Conservation (phyloP, 2,888 invertebrate species). For the Cheiracanthium punctorium region DNA sequence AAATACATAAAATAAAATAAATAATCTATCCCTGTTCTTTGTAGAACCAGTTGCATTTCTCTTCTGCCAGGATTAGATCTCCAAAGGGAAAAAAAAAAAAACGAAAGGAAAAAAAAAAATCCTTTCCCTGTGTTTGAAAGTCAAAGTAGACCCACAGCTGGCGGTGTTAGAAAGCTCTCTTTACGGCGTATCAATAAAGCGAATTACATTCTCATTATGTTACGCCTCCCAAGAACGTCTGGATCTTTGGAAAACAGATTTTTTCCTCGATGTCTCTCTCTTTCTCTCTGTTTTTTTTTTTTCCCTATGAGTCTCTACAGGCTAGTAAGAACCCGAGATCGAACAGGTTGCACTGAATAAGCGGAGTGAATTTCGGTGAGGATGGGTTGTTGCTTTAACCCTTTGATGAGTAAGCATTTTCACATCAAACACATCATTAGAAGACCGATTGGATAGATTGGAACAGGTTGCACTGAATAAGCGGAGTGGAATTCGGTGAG, state of each 20-base stretch:
- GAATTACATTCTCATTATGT: conserved; percentile 61
- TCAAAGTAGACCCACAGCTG: conserved; percentile 59
- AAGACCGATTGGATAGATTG: no score
- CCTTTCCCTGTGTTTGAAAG: conserved; percentile 47
- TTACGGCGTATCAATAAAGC: conserved; percentile 63
- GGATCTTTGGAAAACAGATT: conserved; percentile 7
- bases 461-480: no score
- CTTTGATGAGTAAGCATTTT: neutral
- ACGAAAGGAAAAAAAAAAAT: no score
- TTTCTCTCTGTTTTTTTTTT: neutral
- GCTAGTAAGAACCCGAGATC: conserved; percentile 30
- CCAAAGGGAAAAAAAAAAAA: no score
- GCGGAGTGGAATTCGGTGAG: no score
- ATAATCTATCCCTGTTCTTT: conserved; percentile 26
- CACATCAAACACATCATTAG: neutral
- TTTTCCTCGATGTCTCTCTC: neutral
- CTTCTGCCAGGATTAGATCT: conserved; percentile 7
- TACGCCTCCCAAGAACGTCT: conserved; percentile 3
- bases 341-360: conserved; percentile 54
- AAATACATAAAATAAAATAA: conserved; percentile 50
- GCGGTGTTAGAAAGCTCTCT: conserved; percentile 25
- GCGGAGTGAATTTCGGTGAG: neutral
- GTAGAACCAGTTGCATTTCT: conserved; percentile 52
- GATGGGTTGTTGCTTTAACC: neutral
- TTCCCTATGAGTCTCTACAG: neutral